Conservation (phyloP, 1,140 invertebrate genomes). For the Globodera ellingtonae region DNA sequence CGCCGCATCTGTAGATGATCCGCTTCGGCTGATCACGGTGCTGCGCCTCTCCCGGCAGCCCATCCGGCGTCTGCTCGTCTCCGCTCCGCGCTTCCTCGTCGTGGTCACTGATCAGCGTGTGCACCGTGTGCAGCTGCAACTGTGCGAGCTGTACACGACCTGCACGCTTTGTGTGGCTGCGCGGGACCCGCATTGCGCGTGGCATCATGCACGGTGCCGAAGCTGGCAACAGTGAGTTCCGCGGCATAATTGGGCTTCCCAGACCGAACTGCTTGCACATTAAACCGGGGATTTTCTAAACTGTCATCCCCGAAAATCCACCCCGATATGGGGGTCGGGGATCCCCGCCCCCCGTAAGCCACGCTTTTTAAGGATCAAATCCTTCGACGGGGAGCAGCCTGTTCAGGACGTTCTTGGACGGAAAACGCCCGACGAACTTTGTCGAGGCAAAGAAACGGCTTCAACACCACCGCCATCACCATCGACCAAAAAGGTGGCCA, state of each 20-base stretch:
- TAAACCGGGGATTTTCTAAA: no score
- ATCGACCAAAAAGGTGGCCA: not conserved
- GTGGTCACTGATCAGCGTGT: slow-evolving; percentile 47
- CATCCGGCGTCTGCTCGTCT: slow-evolving; percentile 46
- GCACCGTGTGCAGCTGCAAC: slow-evolving; percentile 44
- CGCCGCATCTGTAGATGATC: slow-evolving; percentile 19
- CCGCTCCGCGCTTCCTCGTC: slow-evolving; percentile 39
- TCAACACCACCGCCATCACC: not conserved
- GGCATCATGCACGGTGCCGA: slow-evolving; percentile 29
- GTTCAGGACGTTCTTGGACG: not conserved
- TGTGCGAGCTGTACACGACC: slow-evolving; percentile 35
- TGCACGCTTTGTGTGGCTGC: slow-evolving; percentile 40
- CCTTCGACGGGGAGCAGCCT: not conserved
- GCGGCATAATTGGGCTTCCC: no score
- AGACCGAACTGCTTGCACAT: no score
- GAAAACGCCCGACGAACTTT: not conserved
- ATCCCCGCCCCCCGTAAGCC: not conserved
- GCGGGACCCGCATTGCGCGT: slow-evolving; percentile 51
- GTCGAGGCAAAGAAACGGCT: not conserved
- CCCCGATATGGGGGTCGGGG: not conserved
- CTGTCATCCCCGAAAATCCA: no score
- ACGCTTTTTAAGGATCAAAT: not conserved
- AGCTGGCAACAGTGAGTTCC: not conserved
- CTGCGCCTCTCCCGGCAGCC: slow-evolving; percentile 41
- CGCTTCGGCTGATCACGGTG: slow-evolving; percentile 40